These are phyloP conservation scores for Eciton burchellii DNA, from an alignment of 1,140 invertebrate genomes.

Conservation along the genomic window DNA sequence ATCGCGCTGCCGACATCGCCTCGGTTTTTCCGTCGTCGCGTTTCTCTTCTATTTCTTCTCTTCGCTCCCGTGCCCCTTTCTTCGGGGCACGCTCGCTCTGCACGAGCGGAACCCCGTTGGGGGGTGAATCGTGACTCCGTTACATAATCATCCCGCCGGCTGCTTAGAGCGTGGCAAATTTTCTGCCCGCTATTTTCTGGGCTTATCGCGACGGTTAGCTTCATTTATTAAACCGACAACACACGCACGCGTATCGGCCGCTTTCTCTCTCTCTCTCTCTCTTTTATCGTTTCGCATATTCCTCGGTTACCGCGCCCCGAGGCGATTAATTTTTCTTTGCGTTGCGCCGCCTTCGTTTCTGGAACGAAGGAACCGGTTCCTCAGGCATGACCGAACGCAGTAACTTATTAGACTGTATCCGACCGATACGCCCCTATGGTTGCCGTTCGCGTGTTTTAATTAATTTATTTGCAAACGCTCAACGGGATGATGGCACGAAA, in stretches of 20 bases:
- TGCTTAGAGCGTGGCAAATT: constrained; percentile 38
- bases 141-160: constrained; percentile 1
- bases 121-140: constrained; percentile 40
- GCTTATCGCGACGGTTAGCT: constrained; percentile 57
- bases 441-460: constrained; percentile 18
- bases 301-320: constrained; percentile 38
- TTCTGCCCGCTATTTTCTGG: constrained; percentile 56
- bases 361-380: constrained; percentile 5
- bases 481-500: not conserved
- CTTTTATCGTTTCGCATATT: constrained; percentile 54
- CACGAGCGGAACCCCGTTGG: constrained; percentile 49
- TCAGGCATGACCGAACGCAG: not conserved
- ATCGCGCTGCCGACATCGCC: constrained; percentile 60
- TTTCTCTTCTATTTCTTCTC: constrained; percentile 3
- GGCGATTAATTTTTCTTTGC: constrained; percentile 66
- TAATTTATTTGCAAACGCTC: not conserved
- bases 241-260: too few species aligned
- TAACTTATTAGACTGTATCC: constrained; percentile 9
- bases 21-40: constrained; percentile 44
- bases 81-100: constrained; percentile 13
- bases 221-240: constrained; percentile 69
- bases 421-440: not conserved
- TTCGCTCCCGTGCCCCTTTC: not conserved
- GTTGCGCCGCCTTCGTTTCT: not conserved
- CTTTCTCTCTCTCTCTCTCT: not conserved